These are phyloP conservation scores for Calypte anna DNA, from an alignment of 2,113 vertebrate species.

Conservation along the genomic window DNA sequence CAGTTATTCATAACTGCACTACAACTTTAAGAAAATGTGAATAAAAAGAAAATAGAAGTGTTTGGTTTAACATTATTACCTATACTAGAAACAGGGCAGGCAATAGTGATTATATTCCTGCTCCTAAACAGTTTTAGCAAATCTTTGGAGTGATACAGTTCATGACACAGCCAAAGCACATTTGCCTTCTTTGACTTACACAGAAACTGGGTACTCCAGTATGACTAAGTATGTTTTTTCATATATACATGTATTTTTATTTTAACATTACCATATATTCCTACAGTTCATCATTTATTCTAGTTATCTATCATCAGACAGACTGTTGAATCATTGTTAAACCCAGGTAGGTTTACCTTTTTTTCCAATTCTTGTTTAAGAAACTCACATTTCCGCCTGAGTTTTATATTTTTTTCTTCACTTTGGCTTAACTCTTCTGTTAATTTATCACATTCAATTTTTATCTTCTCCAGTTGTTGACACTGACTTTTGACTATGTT, in stretches of 20 bases:
- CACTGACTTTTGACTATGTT: conserved; percentile 79
- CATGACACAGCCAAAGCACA: not conserved
- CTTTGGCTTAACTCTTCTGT: conserved; percentile 80
- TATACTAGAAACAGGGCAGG: not conserved
- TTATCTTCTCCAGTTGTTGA: conserved; percentile 89
- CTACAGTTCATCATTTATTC: not conserved
- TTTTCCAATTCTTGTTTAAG: conserved; percentile 87
- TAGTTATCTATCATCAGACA: not conserved
- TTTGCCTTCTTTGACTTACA: not conserved
- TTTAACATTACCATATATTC: not conserved
- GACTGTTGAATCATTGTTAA: not conserved
- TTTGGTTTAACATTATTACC: not conserved
- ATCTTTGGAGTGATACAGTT: not conserved
- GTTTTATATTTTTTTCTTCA: conserved; percentile 79
- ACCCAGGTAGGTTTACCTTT: conserved; percentile 78
- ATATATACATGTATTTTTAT: not conserved
- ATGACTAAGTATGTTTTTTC: not conserved
- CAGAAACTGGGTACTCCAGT: not conserved
- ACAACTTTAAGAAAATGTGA: not conserved
- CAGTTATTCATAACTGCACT: not conserved
- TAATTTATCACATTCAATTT: conserved; percentile 88
- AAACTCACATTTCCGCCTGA: conserved; percentile 82
- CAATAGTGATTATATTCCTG: not conserved
- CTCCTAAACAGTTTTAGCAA: not conserved
- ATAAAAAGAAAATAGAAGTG: not conserved